Conservation (phyloP, 23 tunicate species). For the Ascidia mentula region DNA sequence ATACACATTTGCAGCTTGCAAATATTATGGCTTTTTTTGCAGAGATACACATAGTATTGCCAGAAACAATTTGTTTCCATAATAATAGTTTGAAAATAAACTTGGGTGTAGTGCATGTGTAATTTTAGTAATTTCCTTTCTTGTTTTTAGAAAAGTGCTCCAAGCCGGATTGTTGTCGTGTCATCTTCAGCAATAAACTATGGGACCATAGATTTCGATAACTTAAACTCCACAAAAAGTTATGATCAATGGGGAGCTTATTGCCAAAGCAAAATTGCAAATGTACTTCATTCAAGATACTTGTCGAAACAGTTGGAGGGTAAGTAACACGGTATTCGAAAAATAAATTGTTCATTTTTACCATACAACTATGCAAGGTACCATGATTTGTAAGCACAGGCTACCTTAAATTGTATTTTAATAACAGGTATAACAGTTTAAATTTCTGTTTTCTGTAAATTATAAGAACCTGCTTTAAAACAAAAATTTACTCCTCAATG, state of each 20-base stretch:
- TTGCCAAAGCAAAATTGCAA: slow-evolving; percentile 31
- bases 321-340: too few species aligned
- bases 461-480: too few species aligned
- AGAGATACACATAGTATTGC: neutral
- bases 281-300: slow-evolving; percentile 24
- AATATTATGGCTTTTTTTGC: neutral
- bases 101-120: too few species aligned
- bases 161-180: slow-evolving; percentile 2
- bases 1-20: neutral
- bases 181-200: neutral
- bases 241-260: slow-evolving; percentile 27
- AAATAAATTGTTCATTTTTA: too few species aligned
- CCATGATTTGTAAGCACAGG: too few species aligned
- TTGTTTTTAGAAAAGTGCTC: slow-evolving; percentile 13
- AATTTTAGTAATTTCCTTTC: too few species aligned
- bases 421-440: too few species aligned
- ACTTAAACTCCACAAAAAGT: slow-evolving; percentile 11
- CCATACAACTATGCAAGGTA: too few species aligned
- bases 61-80: neutral
- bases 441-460: too few species aligned
- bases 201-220: slow-evolving; percentile 3
- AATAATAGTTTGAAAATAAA: neutral
- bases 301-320: slow-evolving; percentile 25
- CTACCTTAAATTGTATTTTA: too few species aligned
- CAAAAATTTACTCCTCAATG: too few species aligned